phyloP scores from a whole-genome alignment of 2,888 invertebrate species.

The Heterodera filipjevi region DNA sequence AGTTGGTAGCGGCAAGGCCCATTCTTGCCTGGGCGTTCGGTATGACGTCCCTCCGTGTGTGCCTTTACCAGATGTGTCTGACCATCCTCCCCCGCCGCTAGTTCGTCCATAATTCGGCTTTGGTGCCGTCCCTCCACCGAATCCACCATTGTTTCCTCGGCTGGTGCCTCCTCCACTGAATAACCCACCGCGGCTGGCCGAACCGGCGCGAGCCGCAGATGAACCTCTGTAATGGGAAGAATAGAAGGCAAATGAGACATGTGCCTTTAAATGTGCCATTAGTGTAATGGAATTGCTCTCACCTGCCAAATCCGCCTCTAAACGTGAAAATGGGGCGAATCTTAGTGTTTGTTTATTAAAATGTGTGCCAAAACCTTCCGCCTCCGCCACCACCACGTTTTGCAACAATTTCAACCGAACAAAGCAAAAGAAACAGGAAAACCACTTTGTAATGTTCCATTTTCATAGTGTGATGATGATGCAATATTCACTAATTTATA shows the following conservation, averaged over 20 bases:
- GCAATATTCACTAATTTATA: too few relatives aligned
- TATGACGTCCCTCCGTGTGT: conserved; percentile 7
- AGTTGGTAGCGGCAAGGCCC: not conserved
- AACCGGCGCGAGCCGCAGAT: conserved; percentile 12
- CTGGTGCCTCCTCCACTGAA: not conserved
- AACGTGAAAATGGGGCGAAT: not conserved
- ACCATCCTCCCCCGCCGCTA: conserved; percentile 7
- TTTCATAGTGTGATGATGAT: not conserved
- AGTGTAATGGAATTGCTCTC: not conserved
- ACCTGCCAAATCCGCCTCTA: conserved; percentile 14
- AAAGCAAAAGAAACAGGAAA: conserved; percentile 20
- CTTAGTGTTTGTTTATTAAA: not conserved
- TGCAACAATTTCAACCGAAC: conserved; percentile 14
- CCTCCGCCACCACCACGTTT: conserved; percentile 21
- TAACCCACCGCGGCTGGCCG: conserved; percentile 13
- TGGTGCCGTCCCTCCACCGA: not conserved
- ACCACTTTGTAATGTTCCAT: not conserved
- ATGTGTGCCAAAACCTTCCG: not conserved
- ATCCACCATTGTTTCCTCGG: not conserved
- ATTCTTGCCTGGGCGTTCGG: not conserved
- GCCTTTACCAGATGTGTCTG: conserved; percentile 13
- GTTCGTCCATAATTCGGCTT: not conserved
- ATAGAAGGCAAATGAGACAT: not conserved
- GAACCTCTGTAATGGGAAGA: not conserved
- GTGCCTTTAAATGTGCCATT: not conserved